phyloP scores from a whole-genome alignment of 2,113 vertebrate species.

The Centropristis striata region DNA sequence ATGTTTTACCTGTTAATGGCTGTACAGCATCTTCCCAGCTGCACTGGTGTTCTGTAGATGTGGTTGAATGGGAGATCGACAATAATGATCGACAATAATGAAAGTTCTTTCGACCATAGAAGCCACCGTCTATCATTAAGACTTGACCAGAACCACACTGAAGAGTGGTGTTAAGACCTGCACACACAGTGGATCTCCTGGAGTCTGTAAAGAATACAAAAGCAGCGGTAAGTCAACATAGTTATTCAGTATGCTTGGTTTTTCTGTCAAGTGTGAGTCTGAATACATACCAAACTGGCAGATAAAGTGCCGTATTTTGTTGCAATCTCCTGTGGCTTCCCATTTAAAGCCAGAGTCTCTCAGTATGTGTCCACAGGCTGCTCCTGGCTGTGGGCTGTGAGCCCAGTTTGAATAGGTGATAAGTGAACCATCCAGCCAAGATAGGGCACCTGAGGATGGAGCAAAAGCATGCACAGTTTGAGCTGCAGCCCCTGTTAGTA shows the following conservation, averaged over 20 bases:
- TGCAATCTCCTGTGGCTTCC: conserved; percentile 86
- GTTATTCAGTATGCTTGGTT: neutral
- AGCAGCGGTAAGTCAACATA: neutral
- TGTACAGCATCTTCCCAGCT: conserved; percentile 85
- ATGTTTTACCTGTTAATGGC: conserved; percentile 87
- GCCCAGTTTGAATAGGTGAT: conserved; percentile 89
- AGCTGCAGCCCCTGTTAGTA: neutral
- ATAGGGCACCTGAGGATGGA: conserved; percentile 79
- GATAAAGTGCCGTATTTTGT: conserved; percentile 85
- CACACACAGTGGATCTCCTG: conserved; percentile 85
- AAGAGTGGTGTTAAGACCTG: conserved; percentile 81
- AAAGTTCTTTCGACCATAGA: conserved; percentile 87
- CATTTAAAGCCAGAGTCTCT: conserved; percentile 86
- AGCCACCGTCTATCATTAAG: conserved; percentile 87
- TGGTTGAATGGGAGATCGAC: conserved; percentile 4
- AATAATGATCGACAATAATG: conserved; percentile 84
- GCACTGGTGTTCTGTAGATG: conserved; percentile 80
- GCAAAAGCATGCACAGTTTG: neutral
- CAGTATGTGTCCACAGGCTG: conserved; percentile 85
- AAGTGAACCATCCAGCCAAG: conserved; percentile 90
- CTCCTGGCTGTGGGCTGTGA: conserved; percentile 51
- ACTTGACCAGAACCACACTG: conserved; percentile 90
- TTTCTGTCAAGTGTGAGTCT: neutral
- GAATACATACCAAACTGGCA: conserved; percentile 90
- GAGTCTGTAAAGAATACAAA: conserved; percentile 77